Evolutionary conservation across 2,888 invertebrate species (phyloP).

Genomic region (Sylvicola cinctus): DNA sequence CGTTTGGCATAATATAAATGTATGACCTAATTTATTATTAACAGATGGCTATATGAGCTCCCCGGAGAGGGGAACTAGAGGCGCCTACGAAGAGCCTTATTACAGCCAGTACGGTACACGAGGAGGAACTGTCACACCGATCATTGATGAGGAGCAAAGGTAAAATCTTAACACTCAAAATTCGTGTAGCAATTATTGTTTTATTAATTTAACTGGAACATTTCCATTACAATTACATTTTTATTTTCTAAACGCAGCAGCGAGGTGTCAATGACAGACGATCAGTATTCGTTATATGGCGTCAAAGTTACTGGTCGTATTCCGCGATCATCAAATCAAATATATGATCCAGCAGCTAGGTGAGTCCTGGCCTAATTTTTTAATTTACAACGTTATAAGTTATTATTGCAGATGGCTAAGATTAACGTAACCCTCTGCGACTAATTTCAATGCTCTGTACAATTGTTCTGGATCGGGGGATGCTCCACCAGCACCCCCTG

Average conservation of each 20-base stretch:
- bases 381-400: not conserved
- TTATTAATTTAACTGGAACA: too few relatives aligned
- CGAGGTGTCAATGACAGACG: constrained; percentile 45
- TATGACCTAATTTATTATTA: too few relatives aligned
- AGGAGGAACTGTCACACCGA: constrained; percentile 53
- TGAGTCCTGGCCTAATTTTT: constrained; percentile 9
- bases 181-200: constrained; percentile 1
- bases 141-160: constrained; percentile 81
- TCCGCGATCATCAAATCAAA: constrained; percentile 27
- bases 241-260: constrained; percentile 25
- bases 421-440: constrained; percentile 26
- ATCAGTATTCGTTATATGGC: constrained; percentile 48
- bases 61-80: constrained; percentile 54
- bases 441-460: constrained; percentile 21
- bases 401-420: constrained; percentile 3
- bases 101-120: constrained; percentile 59
- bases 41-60: constrained; percentile 71
- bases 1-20: too few relatives aligned
- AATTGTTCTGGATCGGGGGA: constrained; percentile 19
- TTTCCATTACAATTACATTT: too few relatives aligned
- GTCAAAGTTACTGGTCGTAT: constrained; percentile 38
- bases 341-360: constrained; percentile 25
- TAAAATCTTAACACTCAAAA: constrained; percentile 17
- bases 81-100: constrained; percentile 70
- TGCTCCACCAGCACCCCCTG: constrained; percentile 14